Conservation (phyloP, 2,888 invertebrate genomes). For the Cephus pulcher region DNA sequence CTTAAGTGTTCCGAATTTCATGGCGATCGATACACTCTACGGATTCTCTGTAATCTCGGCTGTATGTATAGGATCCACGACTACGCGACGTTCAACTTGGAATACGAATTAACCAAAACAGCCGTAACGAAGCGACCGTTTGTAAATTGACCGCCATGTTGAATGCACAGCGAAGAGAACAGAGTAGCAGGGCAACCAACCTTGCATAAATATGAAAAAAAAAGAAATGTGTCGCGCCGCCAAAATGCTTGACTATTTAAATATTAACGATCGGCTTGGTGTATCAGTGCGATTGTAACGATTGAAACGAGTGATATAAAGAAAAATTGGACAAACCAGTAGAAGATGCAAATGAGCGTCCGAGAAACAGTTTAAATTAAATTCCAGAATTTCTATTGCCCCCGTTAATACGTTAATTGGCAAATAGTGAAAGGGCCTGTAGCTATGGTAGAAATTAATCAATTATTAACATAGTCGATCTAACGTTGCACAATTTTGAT, state of each 20-base stretch:
- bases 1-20: not conserved
- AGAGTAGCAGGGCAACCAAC: not conserved
- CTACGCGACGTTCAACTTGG: not conserved
- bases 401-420: not conserved
- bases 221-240: not conserved
- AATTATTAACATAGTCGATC: not conserved
- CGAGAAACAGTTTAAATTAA: not conserved
- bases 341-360: not conserved
- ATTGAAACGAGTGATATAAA: not conserved
- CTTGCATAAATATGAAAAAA: not conserved
- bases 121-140: not conserved
- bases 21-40: not conserved
- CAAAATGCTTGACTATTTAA: not conserved
- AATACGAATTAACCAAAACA: not conserved
- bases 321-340: not conserved
- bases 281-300: not conserved
- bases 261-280: not conserved
- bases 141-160: not conserved
- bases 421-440: not conserved
- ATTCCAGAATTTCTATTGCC: not conserved
- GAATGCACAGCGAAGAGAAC: not conserved
- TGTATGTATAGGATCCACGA: not conserved
- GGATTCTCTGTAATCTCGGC: not conserved
- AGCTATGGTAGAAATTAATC: not conserved
- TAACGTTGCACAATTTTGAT: not conserved